Evolutionary conservation across 1,140 invertebrate species (phyloP).

Genomic region (Eupristina koningsbergeri): DNA sequence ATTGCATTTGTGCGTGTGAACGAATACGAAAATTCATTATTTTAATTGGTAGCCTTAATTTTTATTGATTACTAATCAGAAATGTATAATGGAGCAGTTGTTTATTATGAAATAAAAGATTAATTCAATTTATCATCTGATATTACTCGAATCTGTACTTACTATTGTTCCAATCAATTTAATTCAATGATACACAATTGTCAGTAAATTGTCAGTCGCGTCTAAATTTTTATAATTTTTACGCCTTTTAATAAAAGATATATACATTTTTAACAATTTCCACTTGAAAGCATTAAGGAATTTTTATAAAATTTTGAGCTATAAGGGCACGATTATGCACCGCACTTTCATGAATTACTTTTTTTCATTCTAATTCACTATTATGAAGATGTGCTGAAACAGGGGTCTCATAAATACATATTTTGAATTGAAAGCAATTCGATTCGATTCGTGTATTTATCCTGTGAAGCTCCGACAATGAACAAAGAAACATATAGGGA

Average conservation of each 20-base stretch:
- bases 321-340: not conserved
- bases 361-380: not conserved
- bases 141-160: not conserved
- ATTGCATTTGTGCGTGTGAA: conserved; percentile 6
- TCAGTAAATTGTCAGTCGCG: not conserved
- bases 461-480: not conserved
- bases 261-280: not conserved
- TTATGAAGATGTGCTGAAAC: not conserved
- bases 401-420: no score
- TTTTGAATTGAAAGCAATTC: not conserved
- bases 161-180: not conserved
- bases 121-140: not conserved
- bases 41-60: conserved; percentile 7
- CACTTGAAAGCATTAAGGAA: not conserved
- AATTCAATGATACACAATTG: not conserved
- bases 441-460: conserved; percentile 31
- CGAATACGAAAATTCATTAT: conserved; percentile 10
- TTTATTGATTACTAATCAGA: not conserved
- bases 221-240: not conserved
- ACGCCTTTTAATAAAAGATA: not conserved
- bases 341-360: no score
- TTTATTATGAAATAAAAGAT: not conserved
- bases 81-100: no score
- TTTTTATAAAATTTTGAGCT: not conserved
- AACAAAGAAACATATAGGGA: not conserved